phyloP scores from a whole-genome alignment of 2,113 vertebrate species.

The Cheilinus undulatus region DNA sequence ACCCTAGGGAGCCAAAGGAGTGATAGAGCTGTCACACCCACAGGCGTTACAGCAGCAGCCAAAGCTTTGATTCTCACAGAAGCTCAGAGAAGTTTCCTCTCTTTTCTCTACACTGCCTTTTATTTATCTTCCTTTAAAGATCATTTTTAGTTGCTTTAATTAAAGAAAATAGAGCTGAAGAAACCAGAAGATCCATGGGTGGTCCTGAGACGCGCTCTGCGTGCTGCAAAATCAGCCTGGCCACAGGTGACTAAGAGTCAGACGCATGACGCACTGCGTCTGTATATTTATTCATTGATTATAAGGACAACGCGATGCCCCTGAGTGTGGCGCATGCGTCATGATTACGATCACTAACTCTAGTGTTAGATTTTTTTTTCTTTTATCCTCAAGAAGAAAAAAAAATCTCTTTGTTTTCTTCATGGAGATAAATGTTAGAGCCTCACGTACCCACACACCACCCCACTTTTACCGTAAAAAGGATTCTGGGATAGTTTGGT shows the following conservation, averaged over 20 bases:
- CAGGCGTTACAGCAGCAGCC: constrained; percentile 2
- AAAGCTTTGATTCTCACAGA: background rate
- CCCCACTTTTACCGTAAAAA: too few species aligned
- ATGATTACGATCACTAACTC: background rate
- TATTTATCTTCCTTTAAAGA: background rate
- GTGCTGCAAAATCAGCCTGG: background rate
- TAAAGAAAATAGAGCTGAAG: background rate
- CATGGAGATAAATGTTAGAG: background rate
- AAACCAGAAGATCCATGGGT: background rate
- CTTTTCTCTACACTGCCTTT: background rate
- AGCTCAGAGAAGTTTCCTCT: too few species aligned
- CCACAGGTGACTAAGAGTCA: too few species aligned
- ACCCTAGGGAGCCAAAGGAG: constrained; percentile 35
- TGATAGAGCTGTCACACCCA: constrained; percentile 39
- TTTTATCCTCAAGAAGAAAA: too few species aligned
- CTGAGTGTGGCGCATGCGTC: background rate
- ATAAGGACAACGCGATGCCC: background rate
- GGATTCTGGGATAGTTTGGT: too few species aligned
- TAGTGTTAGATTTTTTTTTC: too few species aligned
- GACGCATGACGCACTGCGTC: background rate
- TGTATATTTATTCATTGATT: background rate
- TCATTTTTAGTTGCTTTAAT: background rate
- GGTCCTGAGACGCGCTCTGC: background rate
- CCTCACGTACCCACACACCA: background rate
- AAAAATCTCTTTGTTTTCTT: background rate